Base-by-base conservation (phyloP, 2,797 vertebrate genomes). In the Acipenser ruthenus region DNA sequence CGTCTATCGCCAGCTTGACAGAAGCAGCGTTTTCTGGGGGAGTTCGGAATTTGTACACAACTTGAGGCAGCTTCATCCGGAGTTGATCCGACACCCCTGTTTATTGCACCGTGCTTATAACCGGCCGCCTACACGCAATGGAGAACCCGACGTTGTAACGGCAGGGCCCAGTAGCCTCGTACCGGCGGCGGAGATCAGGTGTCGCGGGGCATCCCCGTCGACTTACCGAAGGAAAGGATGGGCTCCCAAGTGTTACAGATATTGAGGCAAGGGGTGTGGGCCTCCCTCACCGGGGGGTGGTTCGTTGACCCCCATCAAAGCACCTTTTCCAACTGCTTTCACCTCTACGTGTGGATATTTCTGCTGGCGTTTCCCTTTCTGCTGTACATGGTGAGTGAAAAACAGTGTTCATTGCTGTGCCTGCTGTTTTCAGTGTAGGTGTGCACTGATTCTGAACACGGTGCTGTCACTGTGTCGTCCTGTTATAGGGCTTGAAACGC, bases 281-380 rank as follows among this genome's bases (percentile, higher is more conserved):
- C 92, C 70, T 95, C 94, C 0, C 91, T 95, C 66, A 94, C 92
- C 0, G 94, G 94, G 70, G 94, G 94, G 71, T 95, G 94, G 93
- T 95, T 94, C 77, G 93, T 95, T 80, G 93, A 95, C 83, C 93
- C 94, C 10, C 94, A 94, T 79, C 93, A 94, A 82, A 93, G 93
- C 82, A 94, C 93, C 1, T 95, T 95, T 83, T 94, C 92, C 72
- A 95, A 95, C 85, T 94, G 93, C 79, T 94, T 96, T 79, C 93
- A 95, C 69, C 92, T 95, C 70, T 95, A 95, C 75, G 89, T 94
- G 65, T 95, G 94, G 94, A 93, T 95, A 77, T 94, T 95, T 75
- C 83, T 95, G 60, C 87, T 95, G 82, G 86, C 85, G 71, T 91
- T 95, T 71, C 94, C 94, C 6, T 94, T 95, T 72, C 77, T 95